These are phyloP conservation scores for Parelbella ahira DNA, from an alignment of 2,888 invertebrate species.

Conservation along the genomic window DNA sequence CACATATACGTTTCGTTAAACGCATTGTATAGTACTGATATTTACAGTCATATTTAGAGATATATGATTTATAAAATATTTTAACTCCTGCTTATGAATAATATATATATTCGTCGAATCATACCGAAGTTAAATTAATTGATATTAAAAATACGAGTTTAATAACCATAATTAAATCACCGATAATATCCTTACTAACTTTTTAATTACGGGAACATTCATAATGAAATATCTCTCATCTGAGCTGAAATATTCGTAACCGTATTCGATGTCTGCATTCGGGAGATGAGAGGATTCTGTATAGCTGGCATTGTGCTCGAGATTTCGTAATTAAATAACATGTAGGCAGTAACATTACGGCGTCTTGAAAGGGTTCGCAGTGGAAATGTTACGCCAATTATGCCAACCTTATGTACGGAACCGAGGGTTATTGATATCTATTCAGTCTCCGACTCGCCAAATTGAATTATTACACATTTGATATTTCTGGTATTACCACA, in stretches of 20 bases:
- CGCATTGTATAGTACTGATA: too few species aligned
- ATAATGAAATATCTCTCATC: slow-evolving; percentile 22
- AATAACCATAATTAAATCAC: slow-evolving; percentile 6
- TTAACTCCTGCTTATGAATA: slow-evolving; percentile 15
- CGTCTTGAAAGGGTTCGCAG: slow-evolving; percentile 77
- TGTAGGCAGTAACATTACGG: slow-evolving; percentile 74
- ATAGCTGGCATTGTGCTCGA: slow-evolving; percentile 73
- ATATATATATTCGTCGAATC: background rate
- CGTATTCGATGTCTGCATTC: slow-evolving; percentile 30
- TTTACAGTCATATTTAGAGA: too few species aligned
- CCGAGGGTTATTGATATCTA: slow-evolving; percentile 71
- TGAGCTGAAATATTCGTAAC: slow-evolving; percentile 20
- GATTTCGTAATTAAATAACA: slow-evolving; percentile 80
- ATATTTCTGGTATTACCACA: too few species aligned
- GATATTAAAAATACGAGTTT: too few species aligned
- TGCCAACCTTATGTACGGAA: slow-evolving; percentile 76
- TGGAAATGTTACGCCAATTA: slow-evolving; percentile 80
- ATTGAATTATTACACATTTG: slow-evolving; percentile 11
- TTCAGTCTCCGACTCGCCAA: slow-evolving; percentile 22
- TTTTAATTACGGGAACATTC: slow-evolving; percentile 17
- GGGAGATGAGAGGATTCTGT: slow-evolving; percentile 56
- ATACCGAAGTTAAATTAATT: too few species aligned
- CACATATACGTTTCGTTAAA: too few species aligned
- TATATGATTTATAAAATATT: too few species aligned
- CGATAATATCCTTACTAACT: slow-evolving; percentile 10